phyloP scores from a whole-genome alignment of 2,888 invertebrate genomes.

The Phorcus lineatus region DNA sequence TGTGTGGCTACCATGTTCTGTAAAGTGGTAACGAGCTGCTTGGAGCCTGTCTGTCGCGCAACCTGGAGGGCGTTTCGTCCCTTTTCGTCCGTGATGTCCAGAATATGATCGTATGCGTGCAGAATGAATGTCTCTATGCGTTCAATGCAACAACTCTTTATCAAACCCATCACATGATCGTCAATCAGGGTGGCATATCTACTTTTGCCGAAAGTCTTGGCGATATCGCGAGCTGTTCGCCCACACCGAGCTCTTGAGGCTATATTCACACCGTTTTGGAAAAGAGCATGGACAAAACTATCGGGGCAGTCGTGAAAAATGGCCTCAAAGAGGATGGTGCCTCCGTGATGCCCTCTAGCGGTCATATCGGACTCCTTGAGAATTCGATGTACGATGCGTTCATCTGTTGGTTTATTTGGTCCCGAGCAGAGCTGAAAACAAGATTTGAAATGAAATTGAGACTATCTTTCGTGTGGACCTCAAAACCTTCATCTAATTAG shows the following conservation, averaged over 20 bases:
- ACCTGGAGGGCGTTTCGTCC: slow-evolving; percentile 45
- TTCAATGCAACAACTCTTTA: slow-evolving; percentile 50
- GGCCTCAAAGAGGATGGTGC: slow-evolving; percentile 66
- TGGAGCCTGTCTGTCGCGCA: slow-evolving; percentile 50
- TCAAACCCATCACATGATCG: slow-evolving; percentile 50
- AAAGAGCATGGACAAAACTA: slow-evolving; percentile 53
- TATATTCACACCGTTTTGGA: slow-evolving; percentile 57
- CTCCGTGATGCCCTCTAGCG: slow-evolving; percentile 55
- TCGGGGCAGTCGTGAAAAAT: slow-evolving; percentile 53
- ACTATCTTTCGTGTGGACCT: no score
- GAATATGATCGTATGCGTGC: slow-evolving; percentile 69
- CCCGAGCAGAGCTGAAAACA: slow-evolving; percentile 42
- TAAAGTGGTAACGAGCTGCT: slow-evolving; percentile 49
- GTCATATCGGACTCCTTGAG: slow-evolving; percentile 54
- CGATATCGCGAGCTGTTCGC: slow-evolving; percentile 57
- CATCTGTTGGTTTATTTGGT: slow-evolving; percentile 49
- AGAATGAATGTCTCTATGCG: slow-evolving; percentile 64
- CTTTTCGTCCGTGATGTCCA: slow-evolving; percentile 54
- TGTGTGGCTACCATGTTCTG: slow-evolving; percentile 42
- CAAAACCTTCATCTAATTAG: no score
- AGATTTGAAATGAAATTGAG: background rate
- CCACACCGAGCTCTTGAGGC: slow-evolving; percentile 57
- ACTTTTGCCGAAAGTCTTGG: slow-evolving; percentile 42
- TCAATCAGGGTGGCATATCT: slow-evolving; percentile 58
- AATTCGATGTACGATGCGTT: slow-evolving; percentile 55